Evolutionary conservation across 1,140 invertebrate species (phyloP), one percentile per base, ranked within the genome.

Genomic region (Cylas formicarius): DNA sequence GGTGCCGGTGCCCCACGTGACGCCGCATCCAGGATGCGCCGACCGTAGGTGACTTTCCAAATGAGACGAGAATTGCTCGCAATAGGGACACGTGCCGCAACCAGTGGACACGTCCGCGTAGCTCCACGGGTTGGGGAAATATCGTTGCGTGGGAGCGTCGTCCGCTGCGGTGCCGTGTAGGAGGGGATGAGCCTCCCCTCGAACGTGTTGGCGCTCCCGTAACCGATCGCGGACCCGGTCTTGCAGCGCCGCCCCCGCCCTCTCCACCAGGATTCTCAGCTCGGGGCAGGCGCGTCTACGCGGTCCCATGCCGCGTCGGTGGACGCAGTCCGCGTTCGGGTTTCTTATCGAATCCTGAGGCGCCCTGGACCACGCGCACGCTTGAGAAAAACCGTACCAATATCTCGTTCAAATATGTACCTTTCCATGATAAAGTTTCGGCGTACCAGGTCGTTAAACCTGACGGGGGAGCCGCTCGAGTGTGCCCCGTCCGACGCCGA

Each of bases 1-100:
- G 40, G 57, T 58, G 4, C 61, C 66, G 29, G 61, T 56, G 16
- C 61, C 59, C 54, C 62, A 70, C 7, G 61, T 49, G 1, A 60
- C 46, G 4, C 65, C 66, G 58, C 73, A 75, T 7, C 72, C 72
- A 13, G 67, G 65, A 60, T 75, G 72, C 9, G 65, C 54, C 4
- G 59, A 50, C 8, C 61, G 26, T 57, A 67, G 57, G 45, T 69
- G 68, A 14, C 53, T 53, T 16, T 55, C 48, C 20, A 70, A 41
- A 44, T 63, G 57, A 8, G 56, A 43, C n/a, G 60, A 61, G 7
- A 54, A 31, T 38, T 58, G 53, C 14, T 57, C 53, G 43, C 67
- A 69, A 18, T 67, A 55, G 24, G 53, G 52, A 50, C 67, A 69
- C 13, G 56, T 42, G 3, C 24, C 45, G 27, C 44, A 41, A n/a